phyloP scores from a whole-genome alignment of 2,113 vertebrate species.

The Vimba vimba region DNA sequence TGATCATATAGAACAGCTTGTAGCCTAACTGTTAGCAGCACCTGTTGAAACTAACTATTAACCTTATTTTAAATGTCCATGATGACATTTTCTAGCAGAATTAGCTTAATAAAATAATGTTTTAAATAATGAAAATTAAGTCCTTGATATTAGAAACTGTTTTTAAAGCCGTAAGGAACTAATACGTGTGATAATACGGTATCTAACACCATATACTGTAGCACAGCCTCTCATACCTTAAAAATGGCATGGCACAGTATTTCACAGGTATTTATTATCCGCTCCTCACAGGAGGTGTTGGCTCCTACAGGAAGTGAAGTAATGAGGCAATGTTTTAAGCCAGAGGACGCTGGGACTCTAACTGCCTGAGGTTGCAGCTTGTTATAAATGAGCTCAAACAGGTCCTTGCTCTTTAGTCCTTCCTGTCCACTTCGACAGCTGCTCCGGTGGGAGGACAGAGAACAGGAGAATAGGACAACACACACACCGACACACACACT shows the following conservation, averaged over 20 bases:
- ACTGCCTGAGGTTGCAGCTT: conserved; percentile 12
- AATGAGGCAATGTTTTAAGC: conserved; percentile 7
- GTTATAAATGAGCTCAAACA: conserved; percentile 21
- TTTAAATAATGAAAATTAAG: not conserved
- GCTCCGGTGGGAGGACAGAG: not conserved
- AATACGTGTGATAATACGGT: not conserved
- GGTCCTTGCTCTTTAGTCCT: conserved; percentile 21
- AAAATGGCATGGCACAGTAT: not conserved
- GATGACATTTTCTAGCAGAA: not conserved
- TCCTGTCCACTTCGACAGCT: conserved; percentile 9
- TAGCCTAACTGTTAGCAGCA: too few relatives aligned
- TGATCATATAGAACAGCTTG: too few relatives aligned
- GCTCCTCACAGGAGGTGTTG: not conserved
- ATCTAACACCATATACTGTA: not conserved
- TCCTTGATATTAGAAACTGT: not conserved
- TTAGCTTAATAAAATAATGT: not conserved
- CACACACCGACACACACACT: not conserved
- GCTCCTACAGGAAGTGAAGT: not conserved
- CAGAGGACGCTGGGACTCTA: not conserved
- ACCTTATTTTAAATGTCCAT: not conserved
- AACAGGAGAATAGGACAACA: conserved; percentile 22
- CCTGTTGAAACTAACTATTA: not conserved
- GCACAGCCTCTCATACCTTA: not conserved
- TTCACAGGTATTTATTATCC: not conserved
- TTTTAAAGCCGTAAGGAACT: not conserved